These are phyloP conservation scores for Anhinga anhinga DNA, from an alignment of 2,113 vertebrate species.

Conservation along the genomic window DNA sequence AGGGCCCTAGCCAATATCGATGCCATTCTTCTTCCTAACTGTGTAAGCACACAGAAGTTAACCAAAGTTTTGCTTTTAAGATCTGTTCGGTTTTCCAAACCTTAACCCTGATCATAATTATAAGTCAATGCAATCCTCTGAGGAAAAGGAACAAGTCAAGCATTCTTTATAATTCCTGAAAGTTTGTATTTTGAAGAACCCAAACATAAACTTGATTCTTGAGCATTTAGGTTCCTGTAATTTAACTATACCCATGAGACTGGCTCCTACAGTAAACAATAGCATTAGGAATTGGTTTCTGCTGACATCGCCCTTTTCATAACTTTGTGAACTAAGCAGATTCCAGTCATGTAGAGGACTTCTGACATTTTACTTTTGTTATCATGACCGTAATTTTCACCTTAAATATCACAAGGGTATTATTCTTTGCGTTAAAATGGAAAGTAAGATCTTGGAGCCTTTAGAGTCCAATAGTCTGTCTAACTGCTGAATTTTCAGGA, in stretches of 20 bases:
- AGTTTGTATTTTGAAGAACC: neutral
- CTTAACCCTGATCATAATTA: neutral
- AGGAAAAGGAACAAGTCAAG: neutral
- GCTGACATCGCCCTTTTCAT: neutral
- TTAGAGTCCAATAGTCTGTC: neutral
- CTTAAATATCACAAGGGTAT: neutral
- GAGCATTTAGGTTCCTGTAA: neutral
- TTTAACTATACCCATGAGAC: neutral
- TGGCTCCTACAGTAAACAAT: neutral
- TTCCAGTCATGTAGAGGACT: neutral
- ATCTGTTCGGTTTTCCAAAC: neutral
- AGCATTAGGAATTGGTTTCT: neutral
- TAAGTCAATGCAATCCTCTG: neutral
- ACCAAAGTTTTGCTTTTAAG: neutral
- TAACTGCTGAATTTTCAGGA: neutral
- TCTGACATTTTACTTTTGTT: neutral
- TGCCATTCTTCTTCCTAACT: neutral
- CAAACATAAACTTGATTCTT: neutral
- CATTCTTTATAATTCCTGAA: neutral
- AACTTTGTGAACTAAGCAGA: neutral
- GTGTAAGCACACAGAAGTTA: neutral
- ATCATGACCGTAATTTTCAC: neutral
- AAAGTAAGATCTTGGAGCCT: neutral
- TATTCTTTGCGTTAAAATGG: neutral
- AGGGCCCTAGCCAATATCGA: fast-evolving